Conservation (phyloP, 2,797 vertebrate genomes). For the Tolypeutes matacus region DNA sequence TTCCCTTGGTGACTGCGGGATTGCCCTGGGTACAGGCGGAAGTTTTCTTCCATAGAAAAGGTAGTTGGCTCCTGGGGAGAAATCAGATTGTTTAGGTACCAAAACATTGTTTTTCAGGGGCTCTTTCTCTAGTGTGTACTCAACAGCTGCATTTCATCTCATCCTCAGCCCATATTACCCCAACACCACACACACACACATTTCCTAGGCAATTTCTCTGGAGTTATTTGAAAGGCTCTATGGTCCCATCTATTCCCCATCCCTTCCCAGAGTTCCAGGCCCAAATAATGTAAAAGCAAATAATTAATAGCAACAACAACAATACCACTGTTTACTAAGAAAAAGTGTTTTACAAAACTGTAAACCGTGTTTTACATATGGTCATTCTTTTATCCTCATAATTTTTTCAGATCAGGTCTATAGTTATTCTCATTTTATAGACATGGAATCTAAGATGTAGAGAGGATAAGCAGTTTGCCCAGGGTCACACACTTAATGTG, state of each 20-base stretch:
- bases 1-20: background rate
- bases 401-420: background rate
- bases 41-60: background rate
- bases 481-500: background rate
- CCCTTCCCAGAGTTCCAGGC: background rate
- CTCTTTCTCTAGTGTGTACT: background rate
- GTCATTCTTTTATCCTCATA: background rate
- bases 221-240: background rate
- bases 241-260: background rate
- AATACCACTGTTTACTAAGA: background rate
- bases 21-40: background rate
- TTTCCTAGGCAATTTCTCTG: conserved; percentile 5
- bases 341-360: background rate
- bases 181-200: background rate
- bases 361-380: background rate
- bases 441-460: background rate
- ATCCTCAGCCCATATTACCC: background rate
- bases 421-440: background rate
- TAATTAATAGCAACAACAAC: background rate
- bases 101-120: background rate
- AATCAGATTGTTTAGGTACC: background rate
- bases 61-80: background rate
- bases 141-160: background rate
- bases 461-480: background rate
- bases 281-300: background rate